These are phyloP conservation scores for Crambe crambe DNA, from an alignment of 37 sponge, comb jelly and placozoan species.

Conservation along the genomic window DNA sequence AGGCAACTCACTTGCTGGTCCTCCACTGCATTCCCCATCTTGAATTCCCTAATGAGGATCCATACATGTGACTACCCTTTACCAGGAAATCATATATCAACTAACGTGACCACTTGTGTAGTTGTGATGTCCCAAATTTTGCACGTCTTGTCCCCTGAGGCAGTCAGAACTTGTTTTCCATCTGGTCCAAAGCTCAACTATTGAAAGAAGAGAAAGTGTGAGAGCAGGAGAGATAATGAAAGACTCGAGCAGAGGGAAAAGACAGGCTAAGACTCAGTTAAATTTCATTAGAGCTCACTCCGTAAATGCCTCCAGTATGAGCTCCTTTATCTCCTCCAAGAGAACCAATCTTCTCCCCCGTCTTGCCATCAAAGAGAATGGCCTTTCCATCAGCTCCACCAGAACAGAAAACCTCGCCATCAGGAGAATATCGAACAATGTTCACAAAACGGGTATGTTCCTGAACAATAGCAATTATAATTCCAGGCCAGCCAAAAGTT, in stretches of 20 bases:
- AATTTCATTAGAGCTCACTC: too few species aligned
- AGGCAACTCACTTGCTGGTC: conserved; percentile 96
- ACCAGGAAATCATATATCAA: neutral
- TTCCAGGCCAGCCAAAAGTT: neutral
- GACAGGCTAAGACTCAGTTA: too few species aligned
- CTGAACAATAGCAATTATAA: neutral
- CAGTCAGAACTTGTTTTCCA: conserved; percentile 86
- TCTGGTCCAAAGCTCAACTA: conserved; percentile 85
- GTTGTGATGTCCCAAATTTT: conserved; percentile 95
- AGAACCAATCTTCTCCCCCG: conserved; percentile 70
- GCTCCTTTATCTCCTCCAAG: conserved; percentile 88
- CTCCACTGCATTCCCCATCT: conserved; percentile 80
- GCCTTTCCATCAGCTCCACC: conserved; percentile 88
- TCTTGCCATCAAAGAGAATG: conserved; percentile 87
- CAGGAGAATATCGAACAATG: conserved; percentile 81
- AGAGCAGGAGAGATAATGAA: neutral
- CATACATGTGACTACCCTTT: neutral
- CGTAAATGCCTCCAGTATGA: conserved; percentile 91
- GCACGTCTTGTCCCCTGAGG: conserved; percentile 96
- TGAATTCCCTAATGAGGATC: conserved; percentile 64
- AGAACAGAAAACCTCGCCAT: conserved; percentile 84
- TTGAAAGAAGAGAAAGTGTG: neutral
- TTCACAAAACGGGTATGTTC: conserved; percentile 87
- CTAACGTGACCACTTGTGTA: conserved; percentile 76
- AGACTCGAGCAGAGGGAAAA: neutral